phyloP scores from a whole-genome alignment of 1,140 invertebrate genomes.

The Drosophila burlai region DNA sequence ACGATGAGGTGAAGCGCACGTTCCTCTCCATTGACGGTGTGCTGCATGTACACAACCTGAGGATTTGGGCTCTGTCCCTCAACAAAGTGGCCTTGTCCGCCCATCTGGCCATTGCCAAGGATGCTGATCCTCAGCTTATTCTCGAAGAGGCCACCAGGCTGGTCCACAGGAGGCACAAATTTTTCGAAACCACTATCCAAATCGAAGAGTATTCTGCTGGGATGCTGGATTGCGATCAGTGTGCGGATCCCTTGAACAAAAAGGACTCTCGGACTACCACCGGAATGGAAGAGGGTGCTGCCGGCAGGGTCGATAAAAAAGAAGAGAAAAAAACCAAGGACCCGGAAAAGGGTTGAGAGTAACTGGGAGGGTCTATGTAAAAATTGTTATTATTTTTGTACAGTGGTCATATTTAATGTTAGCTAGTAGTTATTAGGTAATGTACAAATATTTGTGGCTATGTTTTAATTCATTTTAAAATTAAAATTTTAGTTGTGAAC shows the following conservation, averaged over 20 bases:
- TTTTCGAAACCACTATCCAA: slow-evolving; percentile 98
- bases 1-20: slow-evolving; percentile 86
- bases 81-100: slow-evolving; percentile 97
- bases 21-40: slow-evolving; percentile 95
- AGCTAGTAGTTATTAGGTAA: not conserved
- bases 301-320: not conserved
- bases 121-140: slow-evolving; percentile 91
- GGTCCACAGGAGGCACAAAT: slow-evolving; percentile 94
- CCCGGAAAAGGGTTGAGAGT: not conserved
- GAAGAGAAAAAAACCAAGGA: not conserved
- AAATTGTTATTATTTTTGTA: not conserved
- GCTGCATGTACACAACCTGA: slow-evolving; percentile 95
- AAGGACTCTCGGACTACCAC: not conserved
- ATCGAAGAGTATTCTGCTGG: slow-evolving; percentile 96
- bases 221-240: slow-evolving; percentile 96
- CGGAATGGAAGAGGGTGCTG: slow-evolving; percentile 26
- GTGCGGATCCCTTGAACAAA: slow-evolving; percentile 75
- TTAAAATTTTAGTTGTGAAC: too few relatives aligned
- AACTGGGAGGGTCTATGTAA: not conserved
- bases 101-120: slow-evolving; percentile 95
- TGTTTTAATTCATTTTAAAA: not conserved
- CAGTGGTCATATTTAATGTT: not conserved
- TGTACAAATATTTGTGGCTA: too few relatives aligned
- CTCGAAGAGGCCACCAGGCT: slow-evolving; percentile 92
- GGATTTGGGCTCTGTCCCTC: slow-evolving; percentile 97